Evolutionary conservation across 2,888 invertebrate genomes (phyloP).

Genomic region (Portevinia maculata): DNA sequence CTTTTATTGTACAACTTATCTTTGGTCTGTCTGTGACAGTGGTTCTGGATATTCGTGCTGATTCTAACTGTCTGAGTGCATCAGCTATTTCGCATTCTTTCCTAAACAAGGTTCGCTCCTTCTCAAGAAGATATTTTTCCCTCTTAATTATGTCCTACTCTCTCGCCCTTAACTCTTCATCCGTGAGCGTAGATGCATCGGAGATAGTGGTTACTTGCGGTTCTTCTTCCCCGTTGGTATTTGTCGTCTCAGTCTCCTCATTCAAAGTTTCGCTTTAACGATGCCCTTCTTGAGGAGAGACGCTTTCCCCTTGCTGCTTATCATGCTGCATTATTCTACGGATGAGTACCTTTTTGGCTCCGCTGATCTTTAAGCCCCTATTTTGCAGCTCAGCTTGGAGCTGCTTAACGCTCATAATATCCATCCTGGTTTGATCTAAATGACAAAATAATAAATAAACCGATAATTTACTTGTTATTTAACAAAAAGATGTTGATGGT

Average conservation of each 20-base stretch:
- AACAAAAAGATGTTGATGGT: no score
- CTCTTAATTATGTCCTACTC: constrained; percentile 17
- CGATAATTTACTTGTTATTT: not conserved
- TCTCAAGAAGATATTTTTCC: constrained; percentile 20
- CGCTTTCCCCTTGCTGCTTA: not conserved
- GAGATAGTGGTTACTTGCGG: constrained; percentile 8
- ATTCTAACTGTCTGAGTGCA: not conserved
- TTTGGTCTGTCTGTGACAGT: not conserved
- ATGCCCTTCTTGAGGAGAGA: not conserved
- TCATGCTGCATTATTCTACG: no score
- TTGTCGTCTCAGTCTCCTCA: no score
- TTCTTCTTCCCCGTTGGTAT: no score
- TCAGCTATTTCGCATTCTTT: constrained; percentile 24
- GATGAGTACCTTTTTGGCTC: no score
- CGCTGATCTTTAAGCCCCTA: not conserved
- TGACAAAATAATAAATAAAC: no score
- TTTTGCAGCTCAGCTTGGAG: not conserved
- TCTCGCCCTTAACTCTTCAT: no score
- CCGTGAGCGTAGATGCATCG: not conserved
- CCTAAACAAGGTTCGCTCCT: constrained; percentile 3
- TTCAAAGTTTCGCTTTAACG: no score
- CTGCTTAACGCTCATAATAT: not conserved
- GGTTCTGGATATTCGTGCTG: not conserved
- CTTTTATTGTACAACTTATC: constrained; percentile 9
- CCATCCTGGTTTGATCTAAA: no score